Conservation (phyloP, 2,797 vertebrate genomes). For the Natrix natrix region DNA sequence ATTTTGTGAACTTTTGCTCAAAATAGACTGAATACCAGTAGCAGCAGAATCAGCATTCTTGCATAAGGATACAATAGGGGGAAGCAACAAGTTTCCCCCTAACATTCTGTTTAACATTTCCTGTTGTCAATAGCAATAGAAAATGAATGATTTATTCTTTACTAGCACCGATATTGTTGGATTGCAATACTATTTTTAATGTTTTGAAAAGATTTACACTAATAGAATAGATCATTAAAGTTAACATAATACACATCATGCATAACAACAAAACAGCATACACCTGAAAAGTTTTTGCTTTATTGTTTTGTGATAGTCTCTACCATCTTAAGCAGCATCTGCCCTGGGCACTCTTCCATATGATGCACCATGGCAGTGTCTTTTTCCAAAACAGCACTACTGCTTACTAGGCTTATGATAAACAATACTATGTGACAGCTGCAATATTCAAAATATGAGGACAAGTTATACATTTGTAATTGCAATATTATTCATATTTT, state of each 20-base stretch:
- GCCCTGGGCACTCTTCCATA: not conserved
- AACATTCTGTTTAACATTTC: not conserved
- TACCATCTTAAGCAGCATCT: not conserved
- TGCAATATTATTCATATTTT: not conserved
- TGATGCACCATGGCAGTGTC: not conserved
- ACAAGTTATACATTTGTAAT: not conserved
- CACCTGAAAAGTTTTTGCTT: not conserved
- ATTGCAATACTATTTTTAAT: not conserved
- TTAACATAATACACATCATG: not conserved
- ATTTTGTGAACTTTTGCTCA: not conserved
- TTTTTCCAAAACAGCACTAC: not conserved
- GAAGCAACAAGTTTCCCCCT: not conserved
- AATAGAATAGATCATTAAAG: not conserved
- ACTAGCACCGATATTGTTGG: not conserved
- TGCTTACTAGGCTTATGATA: not conserved
- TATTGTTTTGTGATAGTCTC: not conserved
- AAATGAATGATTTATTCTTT: not conserved
- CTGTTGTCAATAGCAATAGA: not conserved
- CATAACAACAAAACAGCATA: not conserved
- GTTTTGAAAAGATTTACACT: not conserved
- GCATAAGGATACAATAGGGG: not conserved
- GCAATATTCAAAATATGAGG: not conserved
- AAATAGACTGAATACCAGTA: not conserved
- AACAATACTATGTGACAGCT: not conserved
- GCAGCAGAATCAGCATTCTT: not conserved